Conservation (phyloP, 2,888 invertebrate genomes). For the Ichneumoninae sp. region DNA sequence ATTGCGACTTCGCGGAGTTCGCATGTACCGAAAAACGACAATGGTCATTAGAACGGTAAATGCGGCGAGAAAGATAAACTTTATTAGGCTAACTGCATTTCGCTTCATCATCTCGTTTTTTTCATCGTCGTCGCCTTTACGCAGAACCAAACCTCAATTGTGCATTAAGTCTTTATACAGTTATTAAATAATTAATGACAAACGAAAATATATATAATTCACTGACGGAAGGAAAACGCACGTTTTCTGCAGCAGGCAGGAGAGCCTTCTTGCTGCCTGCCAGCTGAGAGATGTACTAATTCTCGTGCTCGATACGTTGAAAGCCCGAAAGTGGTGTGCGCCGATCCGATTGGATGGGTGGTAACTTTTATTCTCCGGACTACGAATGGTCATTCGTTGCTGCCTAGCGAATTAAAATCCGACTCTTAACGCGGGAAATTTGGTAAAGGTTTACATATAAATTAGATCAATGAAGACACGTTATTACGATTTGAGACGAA, state of each 20-base stretch:
- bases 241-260: conserved; percentile 8
- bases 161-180: neutral
- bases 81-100: conserved; percentile 82
- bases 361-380: too few relatives aligned
- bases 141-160: neutral
- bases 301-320: neutral
- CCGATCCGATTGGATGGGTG: too few relatives aligned
- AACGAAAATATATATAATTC: neutral
- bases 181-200: neutral
- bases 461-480: too few relatives aligned
- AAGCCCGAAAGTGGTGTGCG: neutral
- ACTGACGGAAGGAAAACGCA: conserved; percentile 15
- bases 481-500: too few relatives aligned
- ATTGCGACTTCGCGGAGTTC: conserved; percentile 70
- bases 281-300: conserved; percentile 23
- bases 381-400: too few relatives aligned
- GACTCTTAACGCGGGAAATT: too few relatives aligned
- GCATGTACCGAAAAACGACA: conserved; percentile 80
- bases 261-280: neutral
- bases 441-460: too few relatives aligned
- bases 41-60: conserved; percentile 81
- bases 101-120: conserved; percentile 79
- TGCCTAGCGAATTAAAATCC: too few relatives aligned
- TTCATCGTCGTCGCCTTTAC: conserved; percentile 63
- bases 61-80: conserved; percentile 79